Evolutionary conservation across 2,113 vertebrate genomes (phyloP), one percentile per base, ranked within the genome.

Genomic region (Tachysurus vachellii): DNA sequence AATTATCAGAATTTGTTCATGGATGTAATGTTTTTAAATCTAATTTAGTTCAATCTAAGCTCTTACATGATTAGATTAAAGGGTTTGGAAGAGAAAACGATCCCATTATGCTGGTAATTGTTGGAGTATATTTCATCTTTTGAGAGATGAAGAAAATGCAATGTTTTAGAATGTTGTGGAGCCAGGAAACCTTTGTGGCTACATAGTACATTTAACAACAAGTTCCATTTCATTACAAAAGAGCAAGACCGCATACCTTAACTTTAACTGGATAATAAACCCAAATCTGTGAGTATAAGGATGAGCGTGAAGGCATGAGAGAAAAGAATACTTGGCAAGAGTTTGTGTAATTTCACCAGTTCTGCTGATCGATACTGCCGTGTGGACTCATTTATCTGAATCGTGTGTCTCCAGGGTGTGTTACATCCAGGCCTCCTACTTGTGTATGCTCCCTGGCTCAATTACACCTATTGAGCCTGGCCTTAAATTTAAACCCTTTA

Each of bases 141-240:
- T 42, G 14, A 28, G 83, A 77, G 23, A 85, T 36, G 36, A n/a
- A 2, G 36, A 28, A 56, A 77, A 17, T 6, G 59, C 71, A 83
- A 86, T 88, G 84, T 86, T 86, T 88, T 75, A 61, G 26, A 88
- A 84, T 83, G 80, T 82, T 88, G 44, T 54, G 71, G 75, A 85
- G 79, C 44, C 23, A 44, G 44, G 54, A n/a, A 21, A 54, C 8
- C 47, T n/a, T 53, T 77, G 73, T 86, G 61, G 61, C 73, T 57
- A 84, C 75, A 80, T 56, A 84, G 81, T 53, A 83, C 84, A 83
- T 88, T 86, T 80, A 83, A n/a, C 76, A 83, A 79, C 57, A 10
- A 66, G 75, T 87, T 81, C 19, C 54, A 81, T 66, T 57, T 81
- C 76, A 75, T 75, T 75, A 75, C 47, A 82, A 77, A 59, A 57